A percentile compares a stretch with the other conserved stretches of the same genome.
Evolutionary conservation across 2,888 invertebrate genomes (phyloP).

Genomic region (Callinectes sapidus): DNA sequence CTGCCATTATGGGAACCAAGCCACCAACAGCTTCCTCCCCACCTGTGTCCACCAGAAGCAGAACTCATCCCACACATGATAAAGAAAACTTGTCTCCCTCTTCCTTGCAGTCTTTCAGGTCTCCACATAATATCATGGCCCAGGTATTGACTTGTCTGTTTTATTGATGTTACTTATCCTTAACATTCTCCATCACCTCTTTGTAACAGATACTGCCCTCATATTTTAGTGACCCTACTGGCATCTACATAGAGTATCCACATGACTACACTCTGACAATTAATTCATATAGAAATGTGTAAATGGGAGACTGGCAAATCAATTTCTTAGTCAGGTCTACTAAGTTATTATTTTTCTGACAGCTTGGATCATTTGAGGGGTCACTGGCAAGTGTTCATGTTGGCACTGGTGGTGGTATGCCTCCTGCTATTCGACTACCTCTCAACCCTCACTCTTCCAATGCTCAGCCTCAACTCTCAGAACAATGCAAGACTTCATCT

Average conservation of each 20-base stretch:
- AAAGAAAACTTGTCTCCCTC: conserved; percentile 65
- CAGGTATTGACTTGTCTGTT: conserved; percentile 27
- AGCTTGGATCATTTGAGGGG: conserved; percentile 60
- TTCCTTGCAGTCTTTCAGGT: conserved; percentile 59
- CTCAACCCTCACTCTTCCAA: conserved; percentile 36
- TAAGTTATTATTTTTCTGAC: conserved; percentile 5
- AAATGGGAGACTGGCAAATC: not conserved
- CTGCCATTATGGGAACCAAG: conserved; percentile 57
- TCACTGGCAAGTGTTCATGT: conserved; percentile 46
- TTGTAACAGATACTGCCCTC: not conserved
- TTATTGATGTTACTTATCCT: not conserved
- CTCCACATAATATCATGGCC: conserved; percentile 47
- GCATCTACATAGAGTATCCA: not conserved
- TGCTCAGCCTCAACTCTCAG: not conserved
- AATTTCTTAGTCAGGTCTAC: not conserved
- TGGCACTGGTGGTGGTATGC: not conserved
- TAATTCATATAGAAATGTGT: not conserved
- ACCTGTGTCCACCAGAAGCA: conserved; percentile 28
- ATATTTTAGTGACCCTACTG: not conserved
- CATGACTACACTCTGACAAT: not conserved
- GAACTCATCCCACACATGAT: conserved; percentile 7
- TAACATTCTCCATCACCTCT: not conserved
- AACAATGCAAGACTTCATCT: not conserved
- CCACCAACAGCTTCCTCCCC: conserved; percentile 46
- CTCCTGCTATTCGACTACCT: conserved; percentile 31